Evolutionary conservation across 2,888 invertebrate species (phyloP).

Genomic region (Ophion slaviceki): DNA sequence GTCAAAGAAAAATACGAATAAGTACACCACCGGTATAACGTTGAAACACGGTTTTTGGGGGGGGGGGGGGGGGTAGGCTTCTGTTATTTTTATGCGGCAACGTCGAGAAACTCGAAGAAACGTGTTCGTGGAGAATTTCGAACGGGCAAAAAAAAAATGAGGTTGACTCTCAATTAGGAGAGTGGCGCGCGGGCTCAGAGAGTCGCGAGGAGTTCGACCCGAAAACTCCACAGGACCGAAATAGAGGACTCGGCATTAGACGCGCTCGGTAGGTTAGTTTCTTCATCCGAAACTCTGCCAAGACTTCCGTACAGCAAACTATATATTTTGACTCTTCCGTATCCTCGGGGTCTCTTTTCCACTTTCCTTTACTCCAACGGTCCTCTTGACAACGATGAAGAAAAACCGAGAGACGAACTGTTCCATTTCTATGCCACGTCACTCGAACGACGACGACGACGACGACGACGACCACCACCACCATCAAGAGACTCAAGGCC

Average conservation of each 20-base stretch:
- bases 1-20: neutral
- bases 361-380: slow-evolving; percentile 26
- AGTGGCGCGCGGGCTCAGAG: slow-evolving; percentile 66
- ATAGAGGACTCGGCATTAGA: slow-evolving; percentile 31
- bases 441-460: slow-evolving; percentile 28
- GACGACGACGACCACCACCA: neutral
- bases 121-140: slow-evolving; percentile 57
- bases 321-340: slow-evolving; percentile 41
- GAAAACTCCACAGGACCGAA: slow-evolving; percentile 69
- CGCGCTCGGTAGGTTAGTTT: slow-evolving; percentile 42
- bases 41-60: neutral
- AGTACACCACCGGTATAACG: neutral
- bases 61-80: neutral
- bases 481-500: slow-evolving; percentile 40
- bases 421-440: slow-evolving; percentile 33
- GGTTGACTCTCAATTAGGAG: slow-evolving; percentile 73
- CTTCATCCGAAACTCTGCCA: slow-evolving; percentile 58
- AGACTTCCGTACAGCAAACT: slow-evolving; percentile 59
- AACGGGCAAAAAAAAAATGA: slow-evolving; percentile 55
- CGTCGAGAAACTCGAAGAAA: slow-evolving; percentile 41
- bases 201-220: slow-evolving; percentile 68
- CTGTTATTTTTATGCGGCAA: slow-evolving; percentile 3
- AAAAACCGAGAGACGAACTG: slow-evolving; percentile 12
- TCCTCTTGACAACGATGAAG: slow-evolving; percentile 22
- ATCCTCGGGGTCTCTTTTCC: slow-evolving; percentile 31